Evolutionary conservation across 2,888 invertebrate genomes (phyloP).

Genomic region (Diabrotica balteata): DNA sequence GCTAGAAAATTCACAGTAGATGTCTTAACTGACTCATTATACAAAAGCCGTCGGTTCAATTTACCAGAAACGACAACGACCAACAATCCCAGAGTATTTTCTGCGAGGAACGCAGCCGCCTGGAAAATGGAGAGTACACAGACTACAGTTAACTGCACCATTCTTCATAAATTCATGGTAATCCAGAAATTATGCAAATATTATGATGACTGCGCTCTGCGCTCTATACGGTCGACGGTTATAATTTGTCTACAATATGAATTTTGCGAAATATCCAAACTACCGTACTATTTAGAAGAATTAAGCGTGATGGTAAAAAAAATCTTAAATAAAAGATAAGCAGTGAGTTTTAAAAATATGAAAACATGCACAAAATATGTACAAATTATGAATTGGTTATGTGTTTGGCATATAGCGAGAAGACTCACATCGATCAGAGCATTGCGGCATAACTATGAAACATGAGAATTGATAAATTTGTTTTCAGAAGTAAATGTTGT

Average conservation of each 20-base stretch:
- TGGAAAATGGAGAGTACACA: constrained; percentile 10
- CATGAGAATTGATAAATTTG: too few species aligned
- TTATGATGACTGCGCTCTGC: constrained; percentile 6
- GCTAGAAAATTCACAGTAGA: too few species aligned
- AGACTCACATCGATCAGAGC: too few species aligned
- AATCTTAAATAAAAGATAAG: too few species aligned
- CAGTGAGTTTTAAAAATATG: too few species aligned
- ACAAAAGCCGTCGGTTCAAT: constrained; percentile 8
- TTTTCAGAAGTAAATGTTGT: too few species aligned
- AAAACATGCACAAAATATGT: too few species aligned
- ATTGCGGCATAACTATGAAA: too few species aligned
- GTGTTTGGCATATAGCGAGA: too few species aligned
- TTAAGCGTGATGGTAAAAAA: too few species aligned
- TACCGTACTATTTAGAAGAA: constrained; percentile 1
- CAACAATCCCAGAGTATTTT: constrained; percentile 10
- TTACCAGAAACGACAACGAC: constrained; percentile 13
- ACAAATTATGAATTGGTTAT: too few species aligned
- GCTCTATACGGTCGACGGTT: constrained; percentile 15
- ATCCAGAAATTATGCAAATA: constrained; percentile 35
- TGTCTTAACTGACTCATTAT: too few species aligned
- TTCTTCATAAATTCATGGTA: constrained; percentile 20
- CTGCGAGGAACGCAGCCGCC: neutral
- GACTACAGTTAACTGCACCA: constrained; percentile 14
- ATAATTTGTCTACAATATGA: constrained; percentile 38
- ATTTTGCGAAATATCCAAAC: constrained; percentile 34